Evolutionary conservation across 2,888 invertebrate species (phyloP), one percentile per base, ranked within the genome.

Genomic region (Diaperis boleti): DNA sequence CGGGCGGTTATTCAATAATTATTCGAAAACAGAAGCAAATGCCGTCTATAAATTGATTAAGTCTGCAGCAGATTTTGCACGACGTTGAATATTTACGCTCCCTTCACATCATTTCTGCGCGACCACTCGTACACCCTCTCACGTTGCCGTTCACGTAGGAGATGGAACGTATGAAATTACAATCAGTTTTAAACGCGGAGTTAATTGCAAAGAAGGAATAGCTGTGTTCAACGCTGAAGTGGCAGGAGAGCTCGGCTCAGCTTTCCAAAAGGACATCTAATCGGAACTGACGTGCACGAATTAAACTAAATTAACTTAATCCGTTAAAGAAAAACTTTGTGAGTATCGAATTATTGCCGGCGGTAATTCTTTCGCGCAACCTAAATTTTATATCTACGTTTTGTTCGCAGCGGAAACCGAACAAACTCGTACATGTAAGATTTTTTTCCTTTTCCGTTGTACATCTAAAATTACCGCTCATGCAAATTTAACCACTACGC

Each of bases 1-100:
- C 42, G 41, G 62, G 57, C 55, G 55, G 50, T 55, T 64, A 60
- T 50, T 55, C 55, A 20, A 60, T 64, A 64, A 64, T 64, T 64
- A 64, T 60, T 47, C 55, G 18, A 64, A 59, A 59, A 59, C 56
- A 39, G 61, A 41, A 44, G 54, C 52, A 54, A 49, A 63, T 45
- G 52, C 33, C 54, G 20, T 13, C 54, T 17, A 26, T 49, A 41
- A 64, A 64, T 64, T 64, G 59, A 64, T 64, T 64, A 60, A 64
- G 56, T 60, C 55, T 64, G 44, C 31, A 10, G 39, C 62, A 55
- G 55, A 55, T 55, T 55, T 59, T 14, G 22, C 59, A 56, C 56
- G 35, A 31, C 20, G 26, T 13, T 54, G 44, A 45, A 56, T 45
- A 55, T 56, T 56, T 56, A 45, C 35, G 17, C 54, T 13, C 29